Percentiles rank a stretch among this genome's conserved stretches.
These are phyloP conservation scores for Orycteropus afer DNA, from an alignment of 2,113 vertebrate species.

Conservation along the genomic window DNA sequence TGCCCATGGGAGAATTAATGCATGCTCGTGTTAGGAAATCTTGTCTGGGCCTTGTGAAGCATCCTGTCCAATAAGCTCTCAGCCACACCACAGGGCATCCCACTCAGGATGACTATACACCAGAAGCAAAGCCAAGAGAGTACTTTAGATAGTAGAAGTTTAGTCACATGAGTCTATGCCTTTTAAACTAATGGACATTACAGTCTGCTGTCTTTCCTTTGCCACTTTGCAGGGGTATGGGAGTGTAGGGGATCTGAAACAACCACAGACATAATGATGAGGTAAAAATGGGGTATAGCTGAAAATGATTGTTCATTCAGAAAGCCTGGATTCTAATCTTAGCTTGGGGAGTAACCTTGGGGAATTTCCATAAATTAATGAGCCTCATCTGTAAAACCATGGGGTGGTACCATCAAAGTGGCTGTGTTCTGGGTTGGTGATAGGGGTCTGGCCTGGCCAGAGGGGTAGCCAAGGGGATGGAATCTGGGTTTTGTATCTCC, in stretches of 20 bases:
- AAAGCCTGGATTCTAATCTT: neutral
- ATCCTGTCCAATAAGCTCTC: slow-evolving; percentile 20
- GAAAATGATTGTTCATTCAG: neutral
- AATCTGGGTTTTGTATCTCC: neutral
- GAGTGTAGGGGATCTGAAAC: neutral
- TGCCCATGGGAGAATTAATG: slow-evolving; percentile 16
- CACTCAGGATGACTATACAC: neutral
- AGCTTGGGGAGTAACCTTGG: neutral
- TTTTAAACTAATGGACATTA: neutral
- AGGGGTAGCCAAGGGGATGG: neutral
- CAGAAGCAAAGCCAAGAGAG: neutral
- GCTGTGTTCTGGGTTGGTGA: neutral
- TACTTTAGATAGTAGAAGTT: neutral
- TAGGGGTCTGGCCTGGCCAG: too few species aligned
- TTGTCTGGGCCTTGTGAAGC: neutral
- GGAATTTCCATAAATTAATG: too few species aligned
- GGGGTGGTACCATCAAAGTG: neutral
- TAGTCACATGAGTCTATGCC: neutral
- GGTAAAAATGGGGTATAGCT: neutral
- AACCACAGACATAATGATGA: neutral
- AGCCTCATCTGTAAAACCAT: neutral
- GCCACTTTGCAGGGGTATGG: neutral
- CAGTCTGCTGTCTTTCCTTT: slow-evolving; percentile 1
- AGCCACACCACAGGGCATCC: neutral
- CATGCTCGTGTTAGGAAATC: slow-evolving; percentile 42